A percentile compares a stretch with the other conserved stretches of the same genome.
These are phyloP conservation scores for Heliconius himera DNA, from an alignment of 1,140 invertebrate species.

Conservation along the genomic window DNA sequence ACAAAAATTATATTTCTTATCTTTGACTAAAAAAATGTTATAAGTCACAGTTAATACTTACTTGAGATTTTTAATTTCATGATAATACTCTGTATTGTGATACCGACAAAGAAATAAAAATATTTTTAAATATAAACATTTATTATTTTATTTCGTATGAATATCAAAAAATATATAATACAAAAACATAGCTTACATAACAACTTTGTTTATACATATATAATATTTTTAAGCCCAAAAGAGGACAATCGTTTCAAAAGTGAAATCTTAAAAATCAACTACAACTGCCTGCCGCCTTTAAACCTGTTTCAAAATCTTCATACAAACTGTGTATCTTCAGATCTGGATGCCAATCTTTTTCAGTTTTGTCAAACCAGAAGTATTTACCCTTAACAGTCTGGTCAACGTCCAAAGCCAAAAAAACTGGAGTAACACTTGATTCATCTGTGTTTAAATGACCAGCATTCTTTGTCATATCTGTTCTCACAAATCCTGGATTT, in stretches of 20 bases:
- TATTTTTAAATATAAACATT: neutral
- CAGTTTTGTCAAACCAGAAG: conserved; percentile 42
- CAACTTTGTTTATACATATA: too few species aligned
- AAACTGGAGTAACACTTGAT: conserved; percentile 32
- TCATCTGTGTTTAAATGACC: conserved; percentile 32
- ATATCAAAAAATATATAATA: neutral
- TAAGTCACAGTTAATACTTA: neutral
- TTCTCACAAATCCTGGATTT: conserved; percentile 41
- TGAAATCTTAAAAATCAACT: neutral
- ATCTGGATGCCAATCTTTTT: conserved; percentile 28
- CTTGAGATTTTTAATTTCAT: neutral
- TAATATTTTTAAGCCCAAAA: too few species aligned
- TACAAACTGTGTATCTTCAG: conserved; percentile 23
- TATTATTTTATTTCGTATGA: neutral
- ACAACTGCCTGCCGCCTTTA: conserved; percentile 18
- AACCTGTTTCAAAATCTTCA: conserved; percentile 18
- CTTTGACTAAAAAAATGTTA: neutral
- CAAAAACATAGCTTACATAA: neutral
- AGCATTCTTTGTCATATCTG: conserved; percentile 30
- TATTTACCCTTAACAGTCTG: conserved; percentile 36
- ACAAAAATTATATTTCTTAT: neutral
- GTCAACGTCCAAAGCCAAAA: conserved; percentile 22
- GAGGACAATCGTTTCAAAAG: too few species aligned
- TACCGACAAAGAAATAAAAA: neutral
- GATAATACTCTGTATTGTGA: conserved; percentile 11